A percentile compares a stretch with the other conserved stretches of the same genome.
phyloP scores from a whole-genome alignment of 2,888 invertebrate genomes.

The Colletes collaris region DNA sequence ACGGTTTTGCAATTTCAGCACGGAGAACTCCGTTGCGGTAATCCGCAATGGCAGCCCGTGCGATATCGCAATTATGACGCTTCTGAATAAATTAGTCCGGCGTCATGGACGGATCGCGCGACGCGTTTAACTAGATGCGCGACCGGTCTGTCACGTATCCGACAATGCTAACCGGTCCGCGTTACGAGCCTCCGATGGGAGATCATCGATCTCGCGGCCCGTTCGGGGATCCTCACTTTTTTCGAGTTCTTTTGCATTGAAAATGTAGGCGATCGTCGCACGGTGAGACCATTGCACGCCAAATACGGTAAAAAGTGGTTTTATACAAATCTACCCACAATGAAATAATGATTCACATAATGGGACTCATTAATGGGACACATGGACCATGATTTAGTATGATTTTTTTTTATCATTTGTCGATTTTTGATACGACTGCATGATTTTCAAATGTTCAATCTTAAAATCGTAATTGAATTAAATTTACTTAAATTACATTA shows the following conservation, averaged over 20 bases:
- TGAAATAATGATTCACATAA: no score
- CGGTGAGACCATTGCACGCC: no score
- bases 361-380: no score
- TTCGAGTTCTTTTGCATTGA: neutral
- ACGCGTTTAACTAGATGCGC: conserved; percentile 44
- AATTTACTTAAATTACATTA: no score
- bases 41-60: conserved; percentile 70
- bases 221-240: neutral
- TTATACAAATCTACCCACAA: no score
- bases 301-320: no score
- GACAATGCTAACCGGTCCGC: neutral
- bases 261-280: neutral
- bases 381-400: no score
- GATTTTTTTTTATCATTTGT: no score
- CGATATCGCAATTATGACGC: conserved; percentile 79
- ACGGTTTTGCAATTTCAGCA: conserved; percentile 67
- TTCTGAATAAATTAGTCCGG: conserved; percentile 77
- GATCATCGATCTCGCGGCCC: conserved; percentile 14
- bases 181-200: conserved; percentile 3
- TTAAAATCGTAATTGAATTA: no score
- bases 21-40: conserved; percentile 50
- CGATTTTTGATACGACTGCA: no score
- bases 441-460: no score
- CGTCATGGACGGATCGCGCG: conserved; percentile 24
- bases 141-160: conserved; percentile 23